phyloP scores from a whole-genome alignment of 2,888 invertebrate genomes.

The Ceraclea dissimilis region DNA sequence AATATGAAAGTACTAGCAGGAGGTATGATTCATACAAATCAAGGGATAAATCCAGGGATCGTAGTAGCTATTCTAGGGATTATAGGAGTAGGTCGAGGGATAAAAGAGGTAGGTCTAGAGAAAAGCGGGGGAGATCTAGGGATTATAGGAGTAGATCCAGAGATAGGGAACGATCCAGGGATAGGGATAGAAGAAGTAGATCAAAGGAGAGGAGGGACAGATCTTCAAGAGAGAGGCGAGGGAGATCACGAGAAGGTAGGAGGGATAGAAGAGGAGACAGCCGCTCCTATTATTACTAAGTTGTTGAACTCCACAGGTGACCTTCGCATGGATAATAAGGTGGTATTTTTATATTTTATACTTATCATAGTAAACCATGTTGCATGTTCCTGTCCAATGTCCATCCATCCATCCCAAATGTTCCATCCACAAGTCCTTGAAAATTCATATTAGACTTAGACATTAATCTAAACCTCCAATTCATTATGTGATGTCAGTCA shows the following conservation, averaged over 20 bases:
- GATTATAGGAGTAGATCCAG: conserved; percentile 26
- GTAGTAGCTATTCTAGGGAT: conserved; percentile 25
- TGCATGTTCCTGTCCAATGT: not conserved
- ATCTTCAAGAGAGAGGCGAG: conserved; percentile 25
- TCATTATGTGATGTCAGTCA: no score
- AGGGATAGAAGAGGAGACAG: conserved; percentile 14
- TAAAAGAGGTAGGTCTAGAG: conserved; percentile 25
- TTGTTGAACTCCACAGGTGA: conserved; percentile 8
- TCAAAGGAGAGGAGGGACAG: conserved; percentile 24
- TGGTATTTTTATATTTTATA: conserved; percentile 11
- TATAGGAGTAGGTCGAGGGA: conserved; percentile 22
- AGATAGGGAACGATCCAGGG: conserved; percentile 27
- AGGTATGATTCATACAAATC: conserved; percentile 21
- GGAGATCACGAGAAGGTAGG: conserved; percentile 19
- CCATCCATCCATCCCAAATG: no score
- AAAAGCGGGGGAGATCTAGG: conserved; percentile 27
- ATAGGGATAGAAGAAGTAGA: conserved; percentile 18
- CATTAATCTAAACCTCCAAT: no score
- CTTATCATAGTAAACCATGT: not conserved
- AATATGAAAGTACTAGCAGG: conserved; percentile 16
- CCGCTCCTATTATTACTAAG: conserved; percentile 16
- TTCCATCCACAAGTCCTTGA: no score
- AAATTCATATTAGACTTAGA: no score
- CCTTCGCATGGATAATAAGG: conserved; percentile 9
- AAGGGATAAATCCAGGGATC: conserved; percentile 24